Conservation (phyloP, 2,888 invertebrate genomes). For the Apomyelois bistriatella region DNA sequence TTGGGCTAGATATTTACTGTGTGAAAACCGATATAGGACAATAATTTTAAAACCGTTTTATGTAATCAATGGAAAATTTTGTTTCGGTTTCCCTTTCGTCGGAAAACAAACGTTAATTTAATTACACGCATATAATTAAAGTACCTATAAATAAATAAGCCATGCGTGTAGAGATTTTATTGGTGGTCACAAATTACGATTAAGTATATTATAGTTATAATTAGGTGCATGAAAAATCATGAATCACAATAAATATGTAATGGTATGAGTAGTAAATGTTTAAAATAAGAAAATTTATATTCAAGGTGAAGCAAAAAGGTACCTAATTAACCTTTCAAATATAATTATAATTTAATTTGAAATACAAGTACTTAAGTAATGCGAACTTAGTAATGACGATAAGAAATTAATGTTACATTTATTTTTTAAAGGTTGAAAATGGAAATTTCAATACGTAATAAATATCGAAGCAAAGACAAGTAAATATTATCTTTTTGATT, state of each 20-base stretch:
- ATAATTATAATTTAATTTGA: too few relatives aligned
- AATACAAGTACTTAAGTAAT: too few relatives aligned
- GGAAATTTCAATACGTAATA: neutral
- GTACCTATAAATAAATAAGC: neutral
- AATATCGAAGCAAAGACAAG: neutral
- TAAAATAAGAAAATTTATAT: neutral
- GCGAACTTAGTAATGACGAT: neutral
- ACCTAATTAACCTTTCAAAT: too few relatives aligned
- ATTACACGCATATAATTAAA: neutral
- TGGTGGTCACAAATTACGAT: neutral
- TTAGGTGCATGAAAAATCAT: neutral
- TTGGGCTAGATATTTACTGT: too few relatives aligned
- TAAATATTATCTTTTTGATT: slow-evolving; percentile 6
- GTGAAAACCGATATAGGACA: too few relatives aligned
- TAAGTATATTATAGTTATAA: neutral
- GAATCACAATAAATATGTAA: neutral
- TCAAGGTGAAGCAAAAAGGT: neutral
- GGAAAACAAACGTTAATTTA: neutral
- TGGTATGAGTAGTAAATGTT: neutral
- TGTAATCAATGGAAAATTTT: too few relatives aligned
- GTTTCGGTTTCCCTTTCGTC: neutral
- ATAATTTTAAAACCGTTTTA: too few relatives aligned
- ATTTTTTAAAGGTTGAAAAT: neutral
- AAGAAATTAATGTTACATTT: neutral
- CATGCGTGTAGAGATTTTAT: neutral